Base-by-base conservation (phyloP, 2,113 vertebrate species). In the Spermophilus dauricus region DNA sequence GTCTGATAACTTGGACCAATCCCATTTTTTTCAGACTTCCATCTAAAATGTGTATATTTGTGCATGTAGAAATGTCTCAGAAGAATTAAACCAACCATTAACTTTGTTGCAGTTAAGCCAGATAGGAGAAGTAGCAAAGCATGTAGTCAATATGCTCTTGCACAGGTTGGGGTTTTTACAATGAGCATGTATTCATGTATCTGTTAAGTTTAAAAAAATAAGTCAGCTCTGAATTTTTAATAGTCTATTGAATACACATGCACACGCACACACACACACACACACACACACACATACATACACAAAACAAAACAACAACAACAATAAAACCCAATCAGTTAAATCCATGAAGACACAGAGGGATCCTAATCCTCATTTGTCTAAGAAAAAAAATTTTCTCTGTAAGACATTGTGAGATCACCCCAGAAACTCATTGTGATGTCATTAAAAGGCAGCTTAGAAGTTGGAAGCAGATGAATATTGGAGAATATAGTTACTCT, bases 401-500 rank as follows among this genome's bases (percentile, higher is more conserved):
- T 72, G 0, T 70, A 48, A 48, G 37, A 75, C 76, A 69, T 70
- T 39, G 20, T 77, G 89, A 88, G 20, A 56, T 61, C 86, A 85
- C 65, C 81, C 26, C 24, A 61, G 89, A 67, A 96, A 28, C 58
- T 63, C 61, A 48, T 34, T 24, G 28, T 89, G 89, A 91, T 86
- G 34, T n/a, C 56, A 42, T 56, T 72, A 53, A 91, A 45, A 85
- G 84, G 9, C n/a, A 89, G 4, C 56, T 93, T 95, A 75, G 65
- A 69, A 94, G 81, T 80, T 18, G 42, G 45, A 22, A 87, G 75
- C 70, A 89, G 84, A 56, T 75, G 34, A 83, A 39, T 94, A 17
- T 69, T 45, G 61, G 95, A 89, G 53, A 93, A 65, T 78, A 86
- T 70, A 8, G 58, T 83, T 76, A 83, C n/a, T 80, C 69, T 78